Evolutionary conservation across 2,797 vertebrate genomes (phyloP).

Genomic region (Bufotes viridis): DNA sequence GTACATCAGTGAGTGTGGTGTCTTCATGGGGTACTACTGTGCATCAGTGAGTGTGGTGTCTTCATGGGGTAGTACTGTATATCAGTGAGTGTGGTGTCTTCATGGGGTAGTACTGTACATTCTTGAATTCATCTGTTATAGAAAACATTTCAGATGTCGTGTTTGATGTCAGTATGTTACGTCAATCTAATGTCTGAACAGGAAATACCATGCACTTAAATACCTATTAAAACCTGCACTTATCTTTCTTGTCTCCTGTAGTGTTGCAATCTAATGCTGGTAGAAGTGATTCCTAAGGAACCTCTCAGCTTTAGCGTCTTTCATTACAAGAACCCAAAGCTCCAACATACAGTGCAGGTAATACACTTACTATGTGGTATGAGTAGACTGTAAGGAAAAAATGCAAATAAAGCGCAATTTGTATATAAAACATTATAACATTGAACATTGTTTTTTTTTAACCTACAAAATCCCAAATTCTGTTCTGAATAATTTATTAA

Average conservation of each 20-base stretch:
- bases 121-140: neutral
- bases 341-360: slow-evolving; percentile 99
- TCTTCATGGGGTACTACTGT: too few relatives aligned
- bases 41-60: neutral
- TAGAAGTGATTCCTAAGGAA: slow-evolving; percentile 96
- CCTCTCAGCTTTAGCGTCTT: slow-evolving; percentile 96
- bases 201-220: neutral
- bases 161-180: neutral
- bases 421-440: too few relatives aligned
- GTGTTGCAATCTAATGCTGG: slow-evolving; percentile 98
- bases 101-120: neutral
- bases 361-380: neutral
- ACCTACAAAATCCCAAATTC: too few relatives aligned
- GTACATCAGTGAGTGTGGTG: neutral
- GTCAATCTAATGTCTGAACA: neutral
- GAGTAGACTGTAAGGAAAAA: neutral
- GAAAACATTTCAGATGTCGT: neutral
- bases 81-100: too few relatives aligned
- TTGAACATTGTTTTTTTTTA: too few relatives aligned
- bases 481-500: too few relatives aligned
- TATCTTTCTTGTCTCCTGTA: slow-evolving; percentile 67
- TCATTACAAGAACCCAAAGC: slow-evolving; percentile 98
- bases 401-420: neutral
- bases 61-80: neutral
- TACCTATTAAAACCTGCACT: neutral